Base-by-base conservation (phyloP, 2,797 vertebrate species). In the Mallotus villosus region DNA sequence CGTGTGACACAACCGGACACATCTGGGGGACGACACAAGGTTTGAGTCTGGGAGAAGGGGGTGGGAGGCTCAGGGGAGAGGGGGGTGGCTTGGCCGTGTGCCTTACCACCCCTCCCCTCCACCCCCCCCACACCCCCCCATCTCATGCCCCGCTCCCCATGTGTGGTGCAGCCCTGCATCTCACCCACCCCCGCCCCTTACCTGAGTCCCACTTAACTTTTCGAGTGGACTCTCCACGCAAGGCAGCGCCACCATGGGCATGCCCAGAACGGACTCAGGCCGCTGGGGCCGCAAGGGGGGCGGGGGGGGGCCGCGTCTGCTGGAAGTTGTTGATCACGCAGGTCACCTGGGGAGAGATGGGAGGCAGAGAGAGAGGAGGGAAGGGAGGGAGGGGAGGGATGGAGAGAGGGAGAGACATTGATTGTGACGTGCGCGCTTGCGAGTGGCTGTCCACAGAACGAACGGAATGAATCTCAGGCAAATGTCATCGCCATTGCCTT, bases 191-290 rank as follows among this genome's bases (percentile, higher is more conserved):
- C 84, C 78, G 79, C 90, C 92, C 89, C 95, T 96, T 95, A 97
- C 95, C 95, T 97, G 95, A 92, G 92, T 86, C 79, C 93, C 93
- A 94, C 94, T 95, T 94, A 96, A 94, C 93, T 97, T 97, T 94
- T 97, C 94, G 59, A 96, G 91, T 92, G 95, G 94, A 91, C 91
- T 95, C 82, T 95, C 93, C 80, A 95, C 81, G 3, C 94, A 93
- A 72, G 94, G 92, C 76, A 94, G 81, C 3, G 92, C 85, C 83
- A 94, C 87, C 86, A 92, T 92, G 24, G 94, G 93, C 85, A 93
- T 87, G 51, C 90, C 93, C 74, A 92, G 82, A 74, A 92, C 75
- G 1, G 91, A 92, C 80, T 95, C 93, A 0, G 90, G 92, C 5
- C 90, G 87, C 0, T 90, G 90, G 58, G 87, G 82, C 65, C 81